Conservation (phyloP, 2,888 invertebrate species). For the Chironomus riparius region DNA sequence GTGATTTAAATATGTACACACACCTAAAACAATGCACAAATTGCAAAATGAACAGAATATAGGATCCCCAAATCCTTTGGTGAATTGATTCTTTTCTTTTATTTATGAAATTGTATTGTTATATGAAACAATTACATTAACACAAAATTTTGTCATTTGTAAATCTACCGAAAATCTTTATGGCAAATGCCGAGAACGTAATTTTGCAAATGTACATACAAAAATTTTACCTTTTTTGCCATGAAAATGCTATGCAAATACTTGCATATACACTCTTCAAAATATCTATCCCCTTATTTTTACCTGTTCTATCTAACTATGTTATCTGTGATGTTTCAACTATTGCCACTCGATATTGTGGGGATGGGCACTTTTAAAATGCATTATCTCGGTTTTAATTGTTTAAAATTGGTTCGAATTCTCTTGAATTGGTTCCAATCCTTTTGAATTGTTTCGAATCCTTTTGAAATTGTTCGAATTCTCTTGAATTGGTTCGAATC, state of each 20-base stretch:
- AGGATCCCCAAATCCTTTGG: neutral
- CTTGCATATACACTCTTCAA: neutral
- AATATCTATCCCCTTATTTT: neutral
- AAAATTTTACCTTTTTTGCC: neutral
- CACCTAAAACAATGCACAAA: neutral
- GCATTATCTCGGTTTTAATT: no score
- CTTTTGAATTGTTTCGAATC: no score
- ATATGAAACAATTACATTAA: conserved; percentile 10
- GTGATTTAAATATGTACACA: neutral
- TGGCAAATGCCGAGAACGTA: neutral
- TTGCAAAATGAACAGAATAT: neutral
- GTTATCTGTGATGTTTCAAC: no score
- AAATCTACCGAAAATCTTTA: neutral
- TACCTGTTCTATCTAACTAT: no score
- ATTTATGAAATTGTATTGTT: neutral
- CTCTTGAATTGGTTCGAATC: no score
- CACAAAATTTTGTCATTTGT: conserved; percentile 4
- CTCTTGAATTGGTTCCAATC: no score
- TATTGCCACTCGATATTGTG: no score
- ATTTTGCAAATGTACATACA: neutral
- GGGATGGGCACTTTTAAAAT: no score
- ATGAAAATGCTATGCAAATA: conserved; percentile 1
- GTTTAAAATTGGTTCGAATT: no score
- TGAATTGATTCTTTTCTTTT: conserved; percentile 4
- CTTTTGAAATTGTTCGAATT: no score